Conservation (phyloP, 2,888 invertebrate species). For the Listrodromus nycthemerus region DNA sequence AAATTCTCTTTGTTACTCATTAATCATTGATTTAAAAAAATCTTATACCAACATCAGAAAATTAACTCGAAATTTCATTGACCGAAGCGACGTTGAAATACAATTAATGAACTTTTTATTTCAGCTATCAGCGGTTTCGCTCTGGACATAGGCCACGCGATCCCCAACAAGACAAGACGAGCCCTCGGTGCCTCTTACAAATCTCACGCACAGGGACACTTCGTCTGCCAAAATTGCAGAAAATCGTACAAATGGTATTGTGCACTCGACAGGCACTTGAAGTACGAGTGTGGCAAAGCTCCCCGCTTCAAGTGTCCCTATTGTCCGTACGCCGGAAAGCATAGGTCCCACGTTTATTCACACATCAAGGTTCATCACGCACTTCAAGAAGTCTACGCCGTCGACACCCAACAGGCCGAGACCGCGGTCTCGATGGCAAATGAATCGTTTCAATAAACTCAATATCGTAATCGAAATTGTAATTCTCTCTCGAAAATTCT, state of each 20-base stretch:
- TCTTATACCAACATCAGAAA: background rate
- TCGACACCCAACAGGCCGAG: conserved; percentile 50
- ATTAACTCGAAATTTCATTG: background rate
- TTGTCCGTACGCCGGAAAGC: conserved; percentile 71
- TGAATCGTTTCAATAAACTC: conserved; percentile 12
- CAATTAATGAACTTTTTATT: conserved; percentile 37
- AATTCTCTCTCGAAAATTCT: background rate
- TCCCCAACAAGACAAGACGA: conserved; percentile 28
- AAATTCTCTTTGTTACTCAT: conserved; percentile 3
- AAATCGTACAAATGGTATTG: conserved; percentile 79
- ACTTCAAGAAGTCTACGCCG: conserved; percentile 58
- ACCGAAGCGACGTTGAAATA: conserved; percentile 5
- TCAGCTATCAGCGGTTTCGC: conserved; percentile 32
- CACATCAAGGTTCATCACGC: conserved; percentile 64
- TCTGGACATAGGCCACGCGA: conserved; percentile 17
- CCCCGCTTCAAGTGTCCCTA: conserved; percentile 76
- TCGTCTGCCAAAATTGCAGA: conserved; percentile 78
- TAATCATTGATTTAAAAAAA: background rate
- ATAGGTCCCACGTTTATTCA: conserved; percentile 66
- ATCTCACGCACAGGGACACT: conserved; percentile 65
- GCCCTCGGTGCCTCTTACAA: conserved; percentile 32
- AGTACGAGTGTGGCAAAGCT: conserved; percentile 75
- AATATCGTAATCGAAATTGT: background rate
- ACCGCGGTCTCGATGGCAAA: conserved; percentile 28
- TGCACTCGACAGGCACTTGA: conserved; percentile 75